phyloP scores from a whole-genome alignment of 2,888 invertebrate genomes.

The Sinhomidia bicolor region DNA sequence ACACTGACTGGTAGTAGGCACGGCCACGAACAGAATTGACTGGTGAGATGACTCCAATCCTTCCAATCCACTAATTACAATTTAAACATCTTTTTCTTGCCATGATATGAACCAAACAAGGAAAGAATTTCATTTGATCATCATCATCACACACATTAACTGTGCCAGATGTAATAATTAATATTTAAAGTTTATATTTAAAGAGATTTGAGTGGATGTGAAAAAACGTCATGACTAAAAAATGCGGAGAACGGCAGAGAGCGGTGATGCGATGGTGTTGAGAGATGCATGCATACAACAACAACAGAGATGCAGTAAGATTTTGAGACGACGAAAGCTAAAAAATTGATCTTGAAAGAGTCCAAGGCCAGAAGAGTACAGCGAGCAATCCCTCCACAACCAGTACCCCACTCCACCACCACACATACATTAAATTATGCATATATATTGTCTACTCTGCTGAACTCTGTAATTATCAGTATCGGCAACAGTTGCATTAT shows the following conservation, averaged over 20 bases:
- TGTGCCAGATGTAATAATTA: too few relatives aligned
- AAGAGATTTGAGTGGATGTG: too few relatives aligned
- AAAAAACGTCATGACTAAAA: too few relatives aligned
- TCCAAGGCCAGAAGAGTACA: conserved; percentile 47
- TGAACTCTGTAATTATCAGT: conserved; percentile 47
- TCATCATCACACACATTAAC: too few relatives aligned
- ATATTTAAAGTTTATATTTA: too few relatives aligned
- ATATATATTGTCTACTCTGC: too few relatives aligned
- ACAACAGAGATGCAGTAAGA: not conserved
- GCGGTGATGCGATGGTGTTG: not conserved
- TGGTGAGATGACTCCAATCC: too few relatives aligned
- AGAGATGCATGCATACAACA: not conserved
- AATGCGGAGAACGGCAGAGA: too few relatives aligned
- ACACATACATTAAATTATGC: not conserved
- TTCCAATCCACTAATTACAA: conserved; percentile 9
- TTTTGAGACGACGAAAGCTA: conserved; percentile 33
- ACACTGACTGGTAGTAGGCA: not conserved
- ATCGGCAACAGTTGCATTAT: conserved; percentile 54
- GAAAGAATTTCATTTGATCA: not conserved
- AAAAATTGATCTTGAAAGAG: conserved; percentile 68
- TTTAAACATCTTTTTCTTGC: not conserved
- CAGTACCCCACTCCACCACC: not conserved
- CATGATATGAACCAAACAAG: not conserved
- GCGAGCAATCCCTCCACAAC: not conserved
- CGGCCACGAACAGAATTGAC: too few relatives aligned